A percentile compares a stretch with the other conserved stretches of the same genome.
These are phyloP conservation scores for Phoeniculus purpureus DNA, from an alignment of 2,797 vertebrate species.

Conservation along the genomic window DNA sequence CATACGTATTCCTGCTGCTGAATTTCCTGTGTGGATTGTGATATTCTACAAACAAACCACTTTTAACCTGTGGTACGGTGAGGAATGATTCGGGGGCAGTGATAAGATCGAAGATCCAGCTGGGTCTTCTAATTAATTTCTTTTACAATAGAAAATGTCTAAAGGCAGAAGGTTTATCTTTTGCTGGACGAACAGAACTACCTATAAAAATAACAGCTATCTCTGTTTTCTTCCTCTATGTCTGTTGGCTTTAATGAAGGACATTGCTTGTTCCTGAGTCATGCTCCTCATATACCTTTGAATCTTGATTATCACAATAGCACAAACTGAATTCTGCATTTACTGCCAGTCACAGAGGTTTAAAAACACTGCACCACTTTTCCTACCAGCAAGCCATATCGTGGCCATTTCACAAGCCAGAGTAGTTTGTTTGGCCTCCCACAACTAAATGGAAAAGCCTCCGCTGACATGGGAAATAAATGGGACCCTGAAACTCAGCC, in stretches of 20 bases:
- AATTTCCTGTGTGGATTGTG: background rate
- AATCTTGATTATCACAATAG: background rate
- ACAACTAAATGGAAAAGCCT: background rate
- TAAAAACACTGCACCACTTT: background rate
- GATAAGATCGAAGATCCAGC: background rate
- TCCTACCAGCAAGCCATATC: background rate
- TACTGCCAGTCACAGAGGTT: background rate
- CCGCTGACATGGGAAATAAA: background rate
- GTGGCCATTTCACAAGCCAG: background rate
- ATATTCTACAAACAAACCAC: background rate
- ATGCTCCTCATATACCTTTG: background rate
- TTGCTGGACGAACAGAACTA: background rate
- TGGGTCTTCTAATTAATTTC: background rate
- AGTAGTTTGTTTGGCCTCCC: background rate
- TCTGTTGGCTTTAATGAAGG: background rate
- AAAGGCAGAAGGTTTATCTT: background rate
- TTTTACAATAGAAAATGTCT: background rate
- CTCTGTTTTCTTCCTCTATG: background rate
- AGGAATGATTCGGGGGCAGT: background rate
- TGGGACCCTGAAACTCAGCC: background rate
- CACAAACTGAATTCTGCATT: background rate
- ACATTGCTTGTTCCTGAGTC: background rate
- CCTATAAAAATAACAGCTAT: background rate
- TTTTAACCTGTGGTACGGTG: background rate
- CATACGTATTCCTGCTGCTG: background rate